Conservation (phyloP, 2,113 vertebrate genomes). For the Sarotherodon lohbergeri region DNA sequence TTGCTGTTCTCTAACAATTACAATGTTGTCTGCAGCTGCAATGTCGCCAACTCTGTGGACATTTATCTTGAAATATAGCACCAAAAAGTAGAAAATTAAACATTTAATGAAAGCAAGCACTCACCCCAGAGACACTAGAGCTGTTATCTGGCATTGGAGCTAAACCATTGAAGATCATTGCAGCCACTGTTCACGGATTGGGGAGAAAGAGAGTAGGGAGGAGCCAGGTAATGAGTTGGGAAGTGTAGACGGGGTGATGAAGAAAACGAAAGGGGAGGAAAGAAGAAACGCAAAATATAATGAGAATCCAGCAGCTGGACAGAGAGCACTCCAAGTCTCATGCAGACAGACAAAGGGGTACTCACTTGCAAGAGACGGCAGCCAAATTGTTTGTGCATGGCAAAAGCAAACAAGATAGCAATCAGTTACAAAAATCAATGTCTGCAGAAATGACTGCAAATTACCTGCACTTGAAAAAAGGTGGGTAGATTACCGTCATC, state of each 20-base stretch:
- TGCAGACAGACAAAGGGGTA: slow-evolving; percentile 57
- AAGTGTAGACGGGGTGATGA: background rate
- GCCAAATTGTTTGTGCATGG: slow-evolving; percentile 81
- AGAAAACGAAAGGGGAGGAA: slow-evolving; percentile 8
- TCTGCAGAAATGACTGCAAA: slow-evolving; percentile 17
- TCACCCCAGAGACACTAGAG: slow-evolving; percentile 91
- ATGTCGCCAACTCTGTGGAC: background rate
- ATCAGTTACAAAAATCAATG: slow-evolving; percentile 88
- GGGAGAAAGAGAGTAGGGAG: background rate
- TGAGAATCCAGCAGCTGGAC: slow-evolving; percentile 23
- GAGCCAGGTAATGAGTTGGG: background rate
- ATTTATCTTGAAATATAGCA: background rate
- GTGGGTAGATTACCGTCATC: background rate
- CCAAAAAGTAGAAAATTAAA: background rate
- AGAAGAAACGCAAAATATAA: slow-evolving; percentile 19
- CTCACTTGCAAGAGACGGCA: slow-evolving; percentile 84
- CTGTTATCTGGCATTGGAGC: slow-evolving; percentile 83
- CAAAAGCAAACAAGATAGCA: slow-evolving; percentile 86
- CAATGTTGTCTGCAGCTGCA: background rate
- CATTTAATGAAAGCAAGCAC: slow-evolving; percentile 27
- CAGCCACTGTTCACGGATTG: slow-evolving; percentile 75
- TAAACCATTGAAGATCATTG: slow-evolving; percentile 84
- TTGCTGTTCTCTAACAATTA: background rate
- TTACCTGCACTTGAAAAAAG: background rate
- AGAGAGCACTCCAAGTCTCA: background rate